Percentiles rank a stretch among this genome's conserved stretches.
Conservation (phyloP, 2,797 vertebrate species). For the Lerista edwardsae region DNA sequence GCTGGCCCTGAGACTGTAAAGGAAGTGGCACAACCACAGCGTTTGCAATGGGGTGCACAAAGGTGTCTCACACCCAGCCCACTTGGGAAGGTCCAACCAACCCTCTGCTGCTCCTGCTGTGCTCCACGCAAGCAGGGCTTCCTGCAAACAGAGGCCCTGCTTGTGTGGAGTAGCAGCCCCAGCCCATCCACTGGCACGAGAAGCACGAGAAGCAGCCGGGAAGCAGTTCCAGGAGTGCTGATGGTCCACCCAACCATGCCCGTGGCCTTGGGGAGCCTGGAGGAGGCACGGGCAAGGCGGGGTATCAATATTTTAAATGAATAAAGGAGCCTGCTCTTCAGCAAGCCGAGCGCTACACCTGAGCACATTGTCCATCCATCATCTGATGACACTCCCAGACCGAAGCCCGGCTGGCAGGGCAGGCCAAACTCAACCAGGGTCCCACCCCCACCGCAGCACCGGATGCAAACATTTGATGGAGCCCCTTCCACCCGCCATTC, state of each 20-base stretch:
- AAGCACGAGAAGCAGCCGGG: no score
- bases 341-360: not conserved
- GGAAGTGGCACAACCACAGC: not conserved
- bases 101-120: no score
- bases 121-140: no score
- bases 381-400: not conserved
- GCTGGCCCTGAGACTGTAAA: not conserved
- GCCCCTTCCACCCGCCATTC: not conserved
- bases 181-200: no score
- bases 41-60: not conserved
- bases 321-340: not conserved
- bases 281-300: not conserved
- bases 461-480: slow-evolving; percentile 5
- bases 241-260: no score
- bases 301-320: not conserved
- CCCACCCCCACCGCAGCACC: not conserved
- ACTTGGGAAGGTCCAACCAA: not conserved
- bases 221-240: no score
- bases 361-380: slow-evolving; percentile 13
- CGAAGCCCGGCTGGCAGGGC: not conserved
- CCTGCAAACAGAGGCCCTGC: not conserved
- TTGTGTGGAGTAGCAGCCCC: not conserved
- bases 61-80: no score
- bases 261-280: not conserved
- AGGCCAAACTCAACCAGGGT: not conserved